Conservation (phyloP, 2,888 invertebrate species). For the Synergus gifuensis region DNA sequence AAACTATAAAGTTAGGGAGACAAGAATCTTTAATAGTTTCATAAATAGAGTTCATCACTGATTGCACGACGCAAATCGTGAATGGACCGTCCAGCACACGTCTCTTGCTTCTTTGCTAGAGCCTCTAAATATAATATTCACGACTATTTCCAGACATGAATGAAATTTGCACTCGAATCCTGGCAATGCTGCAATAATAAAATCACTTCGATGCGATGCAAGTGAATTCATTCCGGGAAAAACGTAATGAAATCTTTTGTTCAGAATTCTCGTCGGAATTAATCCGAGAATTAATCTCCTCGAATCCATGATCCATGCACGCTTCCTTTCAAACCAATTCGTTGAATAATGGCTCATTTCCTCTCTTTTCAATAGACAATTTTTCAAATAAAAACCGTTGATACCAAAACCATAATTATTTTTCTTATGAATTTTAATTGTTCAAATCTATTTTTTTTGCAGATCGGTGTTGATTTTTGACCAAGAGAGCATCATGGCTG, state of each 20-base stretch:
- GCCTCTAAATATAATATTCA: conserved; percentile 72
- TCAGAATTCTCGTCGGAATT: neutral
- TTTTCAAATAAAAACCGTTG: too few species aligned
- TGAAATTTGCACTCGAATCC: conserved; percentile 63
- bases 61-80: conserved; percentile 50
- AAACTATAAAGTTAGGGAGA: neutral
- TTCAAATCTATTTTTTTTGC: conserved; percentile 52
- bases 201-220: conserved; percentile 22
- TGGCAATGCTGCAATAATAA: conserved; percentile 43
- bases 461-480: conserved; percentile 54
- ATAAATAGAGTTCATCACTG: conserved; percentile 20
- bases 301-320: neutral
- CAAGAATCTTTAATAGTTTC: neutral
- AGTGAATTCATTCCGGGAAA: conserved; percentile 14
- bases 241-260: conserved; percentile 5
- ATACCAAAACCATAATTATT: neutral
- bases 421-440: neutral
- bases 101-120: conserved; percentile 49
- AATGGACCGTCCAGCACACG: conserved; percentile 51
- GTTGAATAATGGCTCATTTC: neutral
- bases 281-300: neutral
- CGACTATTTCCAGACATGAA: conserved; percentile 75
- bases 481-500: conserved; percentile 64
- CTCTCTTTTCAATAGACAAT: too few species aligned
- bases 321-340: neutral